Percentiles rank a stretch among this genome's conserved stretches.
Conservation (phyloP, 2,797 vertebrate species). For the Saxicola maurus region DNA sequence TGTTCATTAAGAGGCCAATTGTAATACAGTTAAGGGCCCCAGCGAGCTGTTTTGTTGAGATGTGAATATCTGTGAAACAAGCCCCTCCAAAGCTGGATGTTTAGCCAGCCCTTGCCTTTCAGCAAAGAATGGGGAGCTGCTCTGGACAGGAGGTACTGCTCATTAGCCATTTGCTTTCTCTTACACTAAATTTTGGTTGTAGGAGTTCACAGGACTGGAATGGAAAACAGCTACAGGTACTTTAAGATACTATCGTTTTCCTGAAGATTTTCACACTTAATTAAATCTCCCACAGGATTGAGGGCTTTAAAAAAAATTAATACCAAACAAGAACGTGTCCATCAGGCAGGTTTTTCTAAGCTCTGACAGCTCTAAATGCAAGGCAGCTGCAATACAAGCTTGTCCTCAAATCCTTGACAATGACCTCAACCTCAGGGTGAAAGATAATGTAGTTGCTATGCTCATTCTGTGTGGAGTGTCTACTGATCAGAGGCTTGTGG, state of each 20-base stretch:
- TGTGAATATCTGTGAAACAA: conserved; percentile 27
- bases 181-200: not conserved
- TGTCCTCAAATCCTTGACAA: conserved; percentile 69
- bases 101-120: not conserved
- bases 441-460: conserved; percentile 69
- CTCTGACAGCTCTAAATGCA: conserved; percentile 67
- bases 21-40: conserved; percentile 30
- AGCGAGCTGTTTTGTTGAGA: conserved; percentile 36
- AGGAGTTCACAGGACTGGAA: not conserved
- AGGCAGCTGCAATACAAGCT: conserved; percentile 66
- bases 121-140: conserved; percentile 1
- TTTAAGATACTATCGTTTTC: conserved; percentile 13
- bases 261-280: not conserved
- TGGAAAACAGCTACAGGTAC: conserved; percentile 6
- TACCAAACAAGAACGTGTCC: conserved; percentile 33
- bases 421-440: conserved; percentile 67
- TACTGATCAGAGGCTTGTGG: conserved; percentile 61
- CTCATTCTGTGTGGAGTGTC: conserved; percentile 52
- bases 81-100: conserved; percentile 8
- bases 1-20: conserved; percentile 59
- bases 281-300: conserved; percentile 50
- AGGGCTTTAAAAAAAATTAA: conserved; percentile 4
- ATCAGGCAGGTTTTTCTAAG: conserved; percentile 61
- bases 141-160: not conserved
- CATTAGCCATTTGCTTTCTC: conserved; percentile 12